These are phyloP conservation scores for Drosophila athabasca DNA, from an alignment of 1,140 invertebrate species.

Conservation along the genomic window DNA sequence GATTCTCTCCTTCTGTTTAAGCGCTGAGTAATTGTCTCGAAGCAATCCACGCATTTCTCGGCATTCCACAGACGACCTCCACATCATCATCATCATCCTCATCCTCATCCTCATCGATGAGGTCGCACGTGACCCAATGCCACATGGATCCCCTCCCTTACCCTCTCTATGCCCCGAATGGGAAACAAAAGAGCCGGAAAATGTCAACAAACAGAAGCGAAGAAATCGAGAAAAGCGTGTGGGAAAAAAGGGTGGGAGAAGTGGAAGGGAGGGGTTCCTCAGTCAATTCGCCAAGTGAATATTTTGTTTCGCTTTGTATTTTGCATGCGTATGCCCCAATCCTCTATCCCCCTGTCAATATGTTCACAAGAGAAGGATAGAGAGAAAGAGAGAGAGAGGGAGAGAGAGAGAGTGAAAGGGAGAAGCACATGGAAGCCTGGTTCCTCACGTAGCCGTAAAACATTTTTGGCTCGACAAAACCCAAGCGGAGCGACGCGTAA, in stretches of 20 bases:
- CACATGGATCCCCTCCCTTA: not conserved
- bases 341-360: conserved; percentile 56
- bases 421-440: conserved; percentile 8
- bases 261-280: conserved; percentile 1
- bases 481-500: conserved; percentile 8
- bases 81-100: conserved; percentile 17
- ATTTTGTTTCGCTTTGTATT: conserved; percentile 57
- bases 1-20: not conserved
- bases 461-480: conserved; percentile 43
- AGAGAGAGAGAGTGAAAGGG: not conserved
- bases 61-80: conserved; percentile 9
- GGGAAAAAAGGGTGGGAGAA: not conserved
- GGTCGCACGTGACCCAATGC: conserved; percentile 48
- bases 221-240: conserved; percentile 12
- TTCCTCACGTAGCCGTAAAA: conserved; percentile 58
- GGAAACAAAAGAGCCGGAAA: conserved; percentile 40
- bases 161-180: conserved; percentile 2
- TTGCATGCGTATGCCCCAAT: conserved; percentile 47
- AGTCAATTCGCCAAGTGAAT: conserved; percentile 61
- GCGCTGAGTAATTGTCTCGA: conserved; percentile 4
- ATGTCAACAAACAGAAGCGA: conserved; percentile 48
- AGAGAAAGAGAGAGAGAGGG: not conserved
- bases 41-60: conserved; percentile 12
- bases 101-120: conserved; percentile 39
- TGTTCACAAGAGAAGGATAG: conserved; percentile 5